Evolutionary conservation across 2,797 vertebrate species (phyloP).

Genomic region (Staurois parvus): DNA sequence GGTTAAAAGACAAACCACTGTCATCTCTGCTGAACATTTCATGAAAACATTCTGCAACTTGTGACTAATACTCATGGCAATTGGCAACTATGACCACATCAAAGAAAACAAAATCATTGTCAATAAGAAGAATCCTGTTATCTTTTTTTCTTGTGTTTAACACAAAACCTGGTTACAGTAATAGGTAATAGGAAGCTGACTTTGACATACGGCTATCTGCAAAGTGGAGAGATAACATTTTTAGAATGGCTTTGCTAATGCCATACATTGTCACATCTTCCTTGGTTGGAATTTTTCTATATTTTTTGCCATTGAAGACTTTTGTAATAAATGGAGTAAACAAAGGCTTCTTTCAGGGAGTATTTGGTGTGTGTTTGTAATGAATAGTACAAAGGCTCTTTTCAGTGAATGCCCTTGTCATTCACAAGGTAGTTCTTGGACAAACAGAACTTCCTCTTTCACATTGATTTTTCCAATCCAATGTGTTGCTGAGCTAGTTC

Average conservation of each 20-base stretch:
- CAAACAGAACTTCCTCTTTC: not conserved
- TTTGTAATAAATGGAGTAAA: not conserved
- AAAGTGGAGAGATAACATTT: not conserved
- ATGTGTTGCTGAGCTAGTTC: not conserved
- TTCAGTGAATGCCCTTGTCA: constrained; percentile 3
- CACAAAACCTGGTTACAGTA: not conserved
- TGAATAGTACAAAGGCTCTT: constrained; percentile 14
- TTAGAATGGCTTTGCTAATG: not conserved
- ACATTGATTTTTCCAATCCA: not conserved
- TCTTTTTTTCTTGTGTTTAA: constrained; percentile 3
- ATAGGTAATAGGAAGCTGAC: not conserved
- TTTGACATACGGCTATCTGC: not conserved
- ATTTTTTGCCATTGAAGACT: constrained; percentile 5
- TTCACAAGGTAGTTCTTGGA: not conserved
- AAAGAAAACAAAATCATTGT: not conserved
- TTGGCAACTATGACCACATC: not conserved
- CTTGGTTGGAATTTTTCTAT: not conserved
- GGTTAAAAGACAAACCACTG: no score
- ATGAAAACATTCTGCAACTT: no score
- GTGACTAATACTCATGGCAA: not conserved
- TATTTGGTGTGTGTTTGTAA: constrained; percentile 3
- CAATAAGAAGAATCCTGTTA: constrained; percentile 15
- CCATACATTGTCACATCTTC: not conserved
- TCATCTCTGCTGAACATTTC: no score
- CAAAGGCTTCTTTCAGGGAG: not conserved